phyloP scores from a whole-genome alignment of 92 coral and sea anemone genomes.

The Epizoanthus ramosus region DNA sequence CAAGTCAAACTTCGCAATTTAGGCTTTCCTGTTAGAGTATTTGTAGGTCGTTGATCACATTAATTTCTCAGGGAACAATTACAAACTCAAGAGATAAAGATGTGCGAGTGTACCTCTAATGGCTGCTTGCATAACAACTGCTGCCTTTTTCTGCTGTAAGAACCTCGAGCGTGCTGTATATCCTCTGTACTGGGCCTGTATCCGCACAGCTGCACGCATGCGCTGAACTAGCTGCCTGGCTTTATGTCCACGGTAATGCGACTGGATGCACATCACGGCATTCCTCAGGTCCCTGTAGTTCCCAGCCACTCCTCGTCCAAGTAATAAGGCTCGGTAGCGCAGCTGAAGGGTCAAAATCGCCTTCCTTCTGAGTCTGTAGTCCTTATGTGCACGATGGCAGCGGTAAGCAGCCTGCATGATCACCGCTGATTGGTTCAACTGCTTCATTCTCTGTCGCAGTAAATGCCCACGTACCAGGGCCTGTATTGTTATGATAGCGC shows the following conservation, averaged over 20 bases:
- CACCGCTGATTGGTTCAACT: constrained; percentile 65
- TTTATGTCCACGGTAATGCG: constrained; percentile 59
- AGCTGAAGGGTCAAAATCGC: constrained; percentile 69
- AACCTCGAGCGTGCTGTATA: constrained; percentile 54
- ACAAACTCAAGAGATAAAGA: neutral
- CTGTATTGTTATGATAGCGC: constrained; percentile 67
- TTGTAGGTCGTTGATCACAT: no score
- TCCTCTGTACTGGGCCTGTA: constrained; percentile 79
- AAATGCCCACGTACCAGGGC: constrained; percentile 61
- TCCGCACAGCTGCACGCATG: constrained; percentile 62
- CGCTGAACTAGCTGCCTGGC: constrained; percentile 42
- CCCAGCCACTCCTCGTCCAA: constrained; percentile 72
- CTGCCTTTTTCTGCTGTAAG: constrained; percentile 52
- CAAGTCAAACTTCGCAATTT: no score
- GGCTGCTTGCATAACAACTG: constrained; percentile 68
- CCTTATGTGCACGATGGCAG: constrained; percentile 53
- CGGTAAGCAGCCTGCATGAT: constrained; percentile 69
- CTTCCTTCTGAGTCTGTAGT: constrained; percentile 50
- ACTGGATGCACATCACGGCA: constrained; percentile 66
- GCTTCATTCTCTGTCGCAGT: constrained; percentile 55
- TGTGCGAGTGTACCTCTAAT: constrained; percentile 38
- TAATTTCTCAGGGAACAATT: neutral
- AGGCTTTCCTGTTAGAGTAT: no score
- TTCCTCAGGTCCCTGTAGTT: constrained; percentile 64
- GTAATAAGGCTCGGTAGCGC: constrained; percentile 71